These are phyloP conservation scores for Nomada ferruginata DNA, from an alignment of 2,888 invertebrate genomes.

Conservation along the genomic window DNA sequence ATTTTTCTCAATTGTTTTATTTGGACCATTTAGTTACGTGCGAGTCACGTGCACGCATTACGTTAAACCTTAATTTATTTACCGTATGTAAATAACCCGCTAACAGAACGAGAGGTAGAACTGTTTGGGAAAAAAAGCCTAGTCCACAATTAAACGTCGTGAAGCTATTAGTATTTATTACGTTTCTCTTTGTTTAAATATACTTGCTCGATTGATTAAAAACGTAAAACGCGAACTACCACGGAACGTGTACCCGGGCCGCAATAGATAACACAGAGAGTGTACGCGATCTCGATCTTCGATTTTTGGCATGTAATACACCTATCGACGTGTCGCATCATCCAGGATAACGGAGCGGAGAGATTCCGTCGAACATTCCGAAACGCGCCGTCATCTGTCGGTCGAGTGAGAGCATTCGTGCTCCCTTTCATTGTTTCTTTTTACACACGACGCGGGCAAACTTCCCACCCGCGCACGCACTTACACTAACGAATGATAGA, in stretches of 20 bases:
- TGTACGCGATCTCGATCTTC: background rate
- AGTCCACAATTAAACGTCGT: conserved; percentile 42
- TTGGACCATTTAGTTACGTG: conserved; percentile 63
- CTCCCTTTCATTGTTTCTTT: background rate
- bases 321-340: background rate
- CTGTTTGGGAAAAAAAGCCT: conserved; percentile 57
- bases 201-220: conserved; percentile 19
- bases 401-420: background rate
- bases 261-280: conserved; percentile 7
- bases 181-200: background rate
- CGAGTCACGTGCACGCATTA: conserved; percentile 52
- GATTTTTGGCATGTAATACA: background rate
- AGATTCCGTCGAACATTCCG: conserved; percentile 7
- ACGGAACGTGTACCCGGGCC: conserved; percentile 4
- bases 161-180: conserved; percentile 2
- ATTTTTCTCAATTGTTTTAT: conserved; percentile 20
- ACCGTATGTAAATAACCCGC: conserved; percentile 52
- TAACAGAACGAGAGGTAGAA: conserved; percentile 66
- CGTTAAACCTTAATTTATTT: conserved; percentile 40
- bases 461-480: conserved; percentile 22
- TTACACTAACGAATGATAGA: conserved; percentile 70
- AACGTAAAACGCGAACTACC: conserved; percentile 10
- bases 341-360: background rate
- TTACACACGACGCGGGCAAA: background rate
- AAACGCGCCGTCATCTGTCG: background rate